phyloP scores from a whole-genome alignment of 2,113 vertebrate species.

The Campylomormyrus numenius region DNA sequence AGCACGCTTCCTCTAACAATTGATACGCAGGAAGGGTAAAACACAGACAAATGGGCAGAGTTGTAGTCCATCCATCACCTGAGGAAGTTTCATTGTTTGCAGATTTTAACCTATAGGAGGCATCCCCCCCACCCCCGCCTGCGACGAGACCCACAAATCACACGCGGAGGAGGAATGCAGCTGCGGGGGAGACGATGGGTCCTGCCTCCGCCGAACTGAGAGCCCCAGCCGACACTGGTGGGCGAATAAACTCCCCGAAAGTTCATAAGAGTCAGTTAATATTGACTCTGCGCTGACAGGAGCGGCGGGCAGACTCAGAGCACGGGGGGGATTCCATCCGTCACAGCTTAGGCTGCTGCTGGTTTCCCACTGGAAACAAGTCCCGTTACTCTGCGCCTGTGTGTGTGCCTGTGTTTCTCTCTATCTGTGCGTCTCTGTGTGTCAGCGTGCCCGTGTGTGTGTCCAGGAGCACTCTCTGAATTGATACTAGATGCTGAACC shows the following conservation, averaged over 20 bases:
- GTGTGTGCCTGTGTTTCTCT: background rate
- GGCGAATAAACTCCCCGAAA: background rate
- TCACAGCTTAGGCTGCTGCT: background rate
- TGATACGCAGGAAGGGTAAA: constrained; percentile 60
- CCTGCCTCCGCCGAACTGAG: constrained; percentile 14
- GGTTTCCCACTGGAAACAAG: background rate
- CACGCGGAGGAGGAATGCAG: constrained; percentile 19
- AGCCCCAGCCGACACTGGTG: background rate
- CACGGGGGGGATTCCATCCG: background rate
- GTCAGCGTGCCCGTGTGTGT: background rate
- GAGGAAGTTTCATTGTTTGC: constrained; percentile 60
- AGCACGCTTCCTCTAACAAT: constrained; percentile 60
- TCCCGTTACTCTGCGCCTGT: background rate
- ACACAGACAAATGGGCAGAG: constrained; percentile 62
- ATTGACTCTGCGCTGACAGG: constrained; percentile 5
- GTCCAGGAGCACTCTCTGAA: background rate
- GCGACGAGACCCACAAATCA: constrained; percentile 63
- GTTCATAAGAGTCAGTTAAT: background rate
- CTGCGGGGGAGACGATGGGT: constrained; percentile 44
- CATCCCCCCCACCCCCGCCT: constrained; percentile 40
- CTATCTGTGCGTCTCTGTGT: background rate
- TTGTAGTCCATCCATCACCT: constrained; percentile 63
- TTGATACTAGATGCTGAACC: background rate
- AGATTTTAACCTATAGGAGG: constrained; percentile 66
- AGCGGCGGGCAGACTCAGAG: background rate